A percentile compares a stretch with the other conserved stretches of the same genome.
phyloP scores from a whole-genome alignment of 2,113 vertebrate species.

The Calidris pugnax region DNA sequence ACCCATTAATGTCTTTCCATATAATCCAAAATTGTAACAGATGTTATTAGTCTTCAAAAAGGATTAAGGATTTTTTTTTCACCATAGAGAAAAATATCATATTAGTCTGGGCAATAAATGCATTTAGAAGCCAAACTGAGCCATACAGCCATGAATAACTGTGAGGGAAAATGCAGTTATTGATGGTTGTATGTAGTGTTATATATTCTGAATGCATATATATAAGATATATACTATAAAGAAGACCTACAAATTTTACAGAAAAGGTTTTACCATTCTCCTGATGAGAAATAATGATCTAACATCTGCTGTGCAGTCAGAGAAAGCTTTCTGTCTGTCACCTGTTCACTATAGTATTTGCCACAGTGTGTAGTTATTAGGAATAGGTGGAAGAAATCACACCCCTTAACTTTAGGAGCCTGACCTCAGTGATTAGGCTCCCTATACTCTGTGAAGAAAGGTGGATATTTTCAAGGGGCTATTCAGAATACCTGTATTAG shows the following conservation, averaged over 20 bases:
- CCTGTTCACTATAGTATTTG: background rate
- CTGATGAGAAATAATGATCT: conserved; percentile 30
- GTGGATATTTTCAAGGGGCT: background rate
- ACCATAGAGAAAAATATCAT: background rate
- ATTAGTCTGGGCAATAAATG: background rate
- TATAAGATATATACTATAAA: background rate
- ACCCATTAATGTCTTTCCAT: conserved; percentile 14
- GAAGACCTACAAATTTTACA: background rate
- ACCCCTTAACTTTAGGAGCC: background rate
- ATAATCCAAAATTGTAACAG: conserved; percentile 3
- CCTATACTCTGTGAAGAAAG: background rate
- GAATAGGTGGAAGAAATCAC: background rate
- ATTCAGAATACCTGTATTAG: background rate
- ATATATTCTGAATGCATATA: background rate
- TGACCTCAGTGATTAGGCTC: background rate
- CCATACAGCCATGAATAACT: background rate
- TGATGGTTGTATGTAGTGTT: background rate
- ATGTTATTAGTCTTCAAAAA: conserved; percentile 25
- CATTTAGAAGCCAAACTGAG: background rate
- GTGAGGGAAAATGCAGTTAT: background rate
- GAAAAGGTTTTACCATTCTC: background rate
- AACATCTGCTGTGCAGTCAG: background rate
- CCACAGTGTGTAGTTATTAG: background rate
- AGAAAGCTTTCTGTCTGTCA: conserved; percentile 23
- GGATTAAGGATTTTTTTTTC: background rate